These are phyloP conservation scores for Microtus oregoni DNA, from an alignment of 2,113 vertebrate genomes.

Conservation along the genomic window DNA sequence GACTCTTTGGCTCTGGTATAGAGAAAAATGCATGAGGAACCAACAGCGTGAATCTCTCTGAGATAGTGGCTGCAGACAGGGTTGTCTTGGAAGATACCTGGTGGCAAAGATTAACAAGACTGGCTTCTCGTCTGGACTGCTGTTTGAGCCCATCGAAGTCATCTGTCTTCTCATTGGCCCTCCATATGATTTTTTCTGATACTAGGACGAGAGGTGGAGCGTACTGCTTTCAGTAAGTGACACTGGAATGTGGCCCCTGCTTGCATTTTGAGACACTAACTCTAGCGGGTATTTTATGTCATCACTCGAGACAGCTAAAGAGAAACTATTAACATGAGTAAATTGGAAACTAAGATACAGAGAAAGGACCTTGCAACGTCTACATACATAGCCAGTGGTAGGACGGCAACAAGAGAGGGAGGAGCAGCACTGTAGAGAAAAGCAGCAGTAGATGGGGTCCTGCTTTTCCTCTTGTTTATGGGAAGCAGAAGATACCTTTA, in stretches of 20 bases:
- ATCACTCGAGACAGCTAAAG: constrained; percentile 5
- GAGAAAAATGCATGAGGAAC: not conserved
- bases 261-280: not conserved
- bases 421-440: not conserved
- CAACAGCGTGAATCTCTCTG: not conserved
- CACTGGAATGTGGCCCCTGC: not conserved
- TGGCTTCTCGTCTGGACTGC: not conserved
- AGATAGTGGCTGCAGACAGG: not conserved
- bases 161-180: not conserved
- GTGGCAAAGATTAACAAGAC: not conserved
- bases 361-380: not conserved
- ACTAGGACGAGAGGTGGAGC: not conserved
- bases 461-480: not conserved
- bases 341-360: constrained; percentile 4
- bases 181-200: not conserved
- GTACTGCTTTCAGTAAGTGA: not conserved
- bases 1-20: not conserved
- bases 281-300: not conserved
- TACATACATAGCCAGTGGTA: not conserved
- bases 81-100: not conserved
- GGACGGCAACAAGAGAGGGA: not conserved
- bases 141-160: too few relatives aligned
- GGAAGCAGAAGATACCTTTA: not conserved
- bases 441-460: not conserved
- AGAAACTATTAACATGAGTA: constrained; percentile 21